phyloP scores from a whole-genome alignment of 2,888 invertebrate species.

The Aphrophora alni region DNA sequence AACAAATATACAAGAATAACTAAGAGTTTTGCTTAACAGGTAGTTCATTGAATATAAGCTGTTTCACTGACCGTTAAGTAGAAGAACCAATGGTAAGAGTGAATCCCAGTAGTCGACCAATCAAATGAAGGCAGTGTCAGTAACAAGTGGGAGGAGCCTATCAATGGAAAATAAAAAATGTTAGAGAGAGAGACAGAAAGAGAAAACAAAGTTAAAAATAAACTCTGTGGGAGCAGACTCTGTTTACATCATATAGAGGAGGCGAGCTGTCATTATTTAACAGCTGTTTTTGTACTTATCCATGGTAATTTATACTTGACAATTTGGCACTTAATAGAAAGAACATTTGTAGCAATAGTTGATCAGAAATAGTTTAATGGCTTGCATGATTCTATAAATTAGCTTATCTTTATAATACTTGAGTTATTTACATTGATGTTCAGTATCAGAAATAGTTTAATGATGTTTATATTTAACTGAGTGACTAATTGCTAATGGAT shows the following conservation, averaged over 20 bases:
- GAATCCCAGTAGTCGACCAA: neutral
- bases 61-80: conserved; percentile 1
- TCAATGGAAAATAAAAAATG: neutral
- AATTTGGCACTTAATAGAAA: neutral
- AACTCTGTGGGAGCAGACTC: neutral
- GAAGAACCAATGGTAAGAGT: neutral
- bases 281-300: neutral
- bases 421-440: neutral
- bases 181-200: neutral
- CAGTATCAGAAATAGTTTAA: neutral
- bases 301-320: neutral
- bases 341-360: neutral
- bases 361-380: conserved; percentile 6
- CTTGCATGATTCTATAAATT: neutral
- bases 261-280: neutral
- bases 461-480: neutral
- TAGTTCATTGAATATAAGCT: conserved; percentile 3
- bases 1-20: neutral
- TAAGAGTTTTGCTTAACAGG: neutral
- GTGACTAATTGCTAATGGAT: neutral
- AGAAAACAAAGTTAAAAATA: conserved; percentile 9
- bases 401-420: neutral
- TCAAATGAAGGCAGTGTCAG: neutral
- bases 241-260: neutral
- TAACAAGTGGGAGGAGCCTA: neutral